phyloP scores from a whole-genome alignment of 2,113 vertebrate genomes.

The Callionymus lyra region DNA sequence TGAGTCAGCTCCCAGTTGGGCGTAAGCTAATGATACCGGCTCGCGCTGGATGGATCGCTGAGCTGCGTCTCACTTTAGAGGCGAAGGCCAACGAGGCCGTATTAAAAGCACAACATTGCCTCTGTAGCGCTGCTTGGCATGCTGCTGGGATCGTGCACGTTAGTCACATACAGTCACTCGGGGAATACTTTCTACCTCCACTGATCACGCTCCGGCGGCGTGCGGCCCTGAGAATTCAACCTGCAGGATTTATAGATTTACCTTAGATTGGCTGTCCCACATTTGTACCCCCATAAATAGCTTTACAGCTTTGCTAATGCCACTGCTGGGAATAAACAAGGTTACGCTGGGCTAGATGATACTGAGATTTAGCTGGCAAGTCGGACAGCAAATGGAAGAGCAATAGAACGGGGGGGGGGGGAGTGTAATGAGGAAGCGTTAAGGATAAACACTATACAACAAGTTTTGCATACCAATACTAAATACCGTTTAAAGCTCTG shows the following conservation, averaged over 20 bases:
- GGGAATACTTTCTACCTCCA: slow-evolving; percentile 62
- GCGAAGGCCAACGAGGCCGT: slow-evolving; percentile 51
- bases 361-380: slow-evolving; percentile 58
- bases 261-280: slow-evolving; percentile 64
- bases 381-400: slow-evolving; percentile 37
- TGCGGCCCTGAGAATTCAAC: slow-evolving; percentile 67
- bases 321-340: slow-evolving; percentile 72
- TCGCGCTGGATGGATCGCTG: slow-evolving; percentile 48
- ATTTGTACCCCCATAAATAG: slow-evolving; percentile 70
- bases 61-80: slow-evolving; percentile 36
- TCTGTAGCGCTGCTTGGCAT: slow-evolving; percentile 56
- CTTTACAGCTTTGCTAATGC: slow-evolving; percentile 69
- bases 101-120: slow-evolving; percentile 50
- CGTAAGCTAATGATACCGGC: slow-evolving; percentile 50
- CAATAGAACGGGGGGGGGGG: slow-evolving; percentile 10
- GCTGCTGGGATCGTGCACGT: slow-evolving; percentile 45
- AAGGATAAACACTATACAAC: slow-evolving; percentile 9
- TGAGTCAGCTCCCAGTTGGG: slow-evolving; percentile 53
- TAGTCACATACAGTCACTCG: slow-evolving; percentile 53
- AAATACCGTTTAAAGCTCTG: not conserved
- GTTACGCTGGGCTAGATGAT: slow-evolving; percentile 62
- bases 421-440: slow-evolving; percentile 16
- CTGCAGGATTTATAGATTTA: slow-evolving; percentile 69
- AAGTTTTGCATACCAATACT: not conserved
- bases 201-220: slow-evolving; percentile 57